Evolutionary conservation across 2,888 invertebrate genomes (phyloP).

Genomic region (Cerastis leucographa): DNA sequence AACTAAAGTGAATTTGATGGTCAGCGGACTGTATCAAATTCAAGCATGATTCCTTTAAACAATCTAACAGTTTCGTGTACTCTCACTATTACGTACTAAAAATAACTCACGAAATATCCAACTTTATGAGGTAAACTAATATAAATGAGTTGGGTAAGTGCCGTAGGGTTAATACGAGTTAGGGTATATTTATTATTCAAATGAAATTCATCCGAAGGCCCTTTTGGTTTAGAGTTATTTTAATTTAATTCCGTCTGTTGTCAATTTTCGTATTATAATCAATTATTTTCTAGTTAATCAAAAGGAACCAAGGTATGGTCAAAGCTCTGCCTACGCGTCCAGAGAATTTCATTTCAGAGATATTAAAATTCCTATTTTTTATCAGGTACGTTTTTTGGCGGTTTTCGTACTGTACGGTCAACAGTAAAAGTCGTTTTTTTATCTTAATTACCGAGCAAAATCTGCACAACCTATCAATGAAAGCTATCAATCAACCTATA

Average conservation of each 20-base stretch:
- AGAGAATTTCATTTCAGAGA: neutral
- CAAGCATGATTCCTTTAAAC: neutral
- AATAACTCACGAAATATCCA: slow-evolving; percentile 22
- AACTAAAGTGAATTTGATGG: neutral
- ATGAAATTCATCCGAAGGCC: slow-evolving; percentile 12
- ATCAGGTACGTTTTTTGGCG: neutral
- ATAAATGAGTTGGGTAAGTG: slow-evolving; percentile 19
- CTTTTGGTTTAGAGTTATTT: slow-evolving; percentile 33
- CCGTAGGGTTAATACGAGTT: slow-evolving; percentile 7
- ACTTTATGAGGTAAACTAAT: slow-evolving; percentile 27
- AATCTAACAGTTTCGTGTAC: neutral
- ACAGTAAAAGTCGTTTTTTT: neutral
- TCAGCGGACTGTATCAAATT: neutral
- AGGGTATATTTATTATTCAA: slow-evolving; percentile 31
- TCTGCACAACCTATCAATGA: too few relatives aligned
- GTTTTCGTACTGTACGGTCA: too few relatives aligned
- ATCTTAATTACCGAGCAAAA: neutral
- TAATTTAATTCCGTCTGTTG: slow-evolving; percentile 12
- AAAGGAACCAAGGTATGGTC: slow-evolving; percentile 4
- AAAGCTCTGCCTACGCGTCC: neutral
- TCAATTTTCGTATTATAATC: neutral
- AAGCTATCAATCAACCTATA: too few relatives aligned
- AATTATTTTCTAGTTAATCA: neutral
- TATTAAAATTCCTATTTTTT: slow-evolving; percentile 3
- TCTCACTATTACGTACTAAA: slow-evolving; percentile 6